phyloP scores from a whole-genome alignment of 2,797 vertebrate genomes.

The Premnoplex brunnescens region DNA sequence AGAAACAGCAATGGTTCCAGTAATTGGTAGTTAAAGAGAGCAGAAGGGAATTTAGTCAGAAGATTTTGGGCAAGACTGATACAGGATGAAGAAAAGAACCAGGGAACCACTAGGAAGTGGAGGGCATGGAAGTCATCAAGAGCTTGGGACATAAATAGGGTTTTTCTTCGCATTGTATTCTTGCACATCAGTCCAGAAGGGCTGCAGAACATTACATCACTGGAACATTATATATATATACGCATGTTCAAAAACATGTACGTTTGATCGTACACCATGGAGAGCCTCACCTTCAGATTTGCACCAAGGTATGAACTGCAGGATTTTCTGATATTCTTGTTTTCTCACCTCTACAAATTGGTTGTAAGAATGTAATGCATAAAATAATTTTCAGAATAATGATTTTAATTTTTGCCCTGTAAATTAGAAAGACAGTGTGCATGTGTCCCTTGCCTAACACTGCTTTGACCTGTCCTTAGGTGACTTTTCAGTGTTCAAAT shows the following conservation, averaged over 20 bases:
- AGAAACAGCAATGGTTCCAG: not conserved
- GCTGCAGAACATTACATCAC: not conserved
- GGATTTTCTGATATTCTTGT: not conserved
- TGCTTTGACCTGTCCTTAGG: slow-evolving; percentile 42
- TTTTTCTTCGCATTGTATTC: not conserved
- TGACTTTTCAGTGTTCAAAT: slow-evolving; percentile 7
- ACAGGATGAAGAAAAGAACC: not conserved
- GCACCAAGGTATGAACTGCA: not conserved
- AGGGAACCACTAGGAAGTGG: not conserved
- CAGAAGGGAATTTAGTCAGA: not conserved
- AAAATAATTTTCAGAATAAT: not conserved
- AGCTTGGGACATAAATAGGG: not conserved
- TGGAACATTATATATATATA: not conserved
- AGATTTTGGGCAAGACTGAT: not conserved
- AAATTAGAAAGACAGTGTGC: not conserved
- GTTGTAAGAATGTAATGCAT: not conserved
- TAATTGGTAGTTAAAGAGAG: not conserved
- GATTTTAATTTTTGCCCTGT: not conserved
- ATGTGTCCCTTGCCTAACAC: not conserved
- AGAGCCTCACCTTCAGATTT: not conserved
- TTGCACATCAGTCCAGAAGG: not conserved
- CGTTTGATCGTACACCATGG: not conserved
- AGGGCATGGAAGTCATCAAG: not conserved
- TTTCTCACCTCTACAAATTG: not conserved
- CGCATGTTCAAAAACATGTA: not conserved